Conservation (phyloP, 2,888 invertebrate genomes). For the Darwinula stevensoni region DNA sequence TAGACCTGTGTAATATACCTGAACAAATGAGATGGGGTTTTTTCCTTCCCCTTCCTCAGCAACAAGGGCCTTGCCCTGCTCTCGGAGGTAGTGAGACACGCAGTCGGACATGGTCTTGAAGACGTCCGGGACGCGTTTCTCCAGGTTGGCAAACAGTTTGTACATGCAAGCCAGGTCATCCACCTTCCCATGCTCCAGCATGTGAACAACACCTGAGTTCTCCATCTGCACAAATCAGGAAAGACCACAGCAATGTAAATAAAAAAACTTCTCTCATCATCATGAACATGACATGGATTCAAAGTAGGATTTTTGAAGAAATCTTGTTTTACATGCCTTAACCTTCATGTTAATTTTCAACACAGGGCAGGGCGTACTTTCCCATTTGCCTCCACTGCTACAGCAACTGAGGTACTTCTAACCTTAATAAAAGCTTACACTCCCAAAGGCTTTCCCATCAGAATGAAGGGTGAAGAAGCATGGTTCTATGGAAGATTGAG, state of each 20-base stretch:
- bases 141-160: slow-evolving; percentile 72
- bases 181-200: slow-evolving; percentile 68
- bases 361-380: too few species aligned
- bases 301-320: too few species aligned
- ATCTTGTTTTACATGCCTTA: too few species aligned
- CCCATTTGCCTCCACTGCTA: too few species aligned
- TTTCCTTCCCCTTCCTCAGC: slow-evolving; percentile 62
- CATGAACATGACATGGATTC: slow-evolving; percentile 5
- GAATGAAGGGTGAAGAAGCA: too few species aligned
- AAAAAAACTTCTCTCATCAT: slow-evolving; percentile 1
- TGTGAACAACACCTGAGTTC: slow-evolving; percentile 91
- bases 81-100: slow-evolving; percentile 72
- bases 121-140: slow-evolving; percentile 70
- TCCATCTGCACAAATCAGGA: slow-evolving; percentile 43
- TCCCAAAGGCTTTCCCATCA: too few species aligned
- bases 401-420: too few species aligned
- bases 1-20: slow-evolving; percentile 29
- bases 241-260: slow-evolving; percentile 6
- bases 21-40: slow-evolving; percentile 77
- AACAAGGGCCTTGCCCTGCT: slow-evolving; percentile 79
- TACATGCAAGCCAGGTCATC: slow-evolving; percentile 94
- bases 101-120: slow-evolving; percentile 85
- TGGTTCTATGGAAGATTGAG: too few species aligned
- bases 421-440: too few species aligned
- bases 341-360: too few species aligned